These are phyloP conservation scores for Mamestra brassicae DNA, from an alignment of 2,888 invertebrate genomes.

Conservation along the genomic window DNA sequence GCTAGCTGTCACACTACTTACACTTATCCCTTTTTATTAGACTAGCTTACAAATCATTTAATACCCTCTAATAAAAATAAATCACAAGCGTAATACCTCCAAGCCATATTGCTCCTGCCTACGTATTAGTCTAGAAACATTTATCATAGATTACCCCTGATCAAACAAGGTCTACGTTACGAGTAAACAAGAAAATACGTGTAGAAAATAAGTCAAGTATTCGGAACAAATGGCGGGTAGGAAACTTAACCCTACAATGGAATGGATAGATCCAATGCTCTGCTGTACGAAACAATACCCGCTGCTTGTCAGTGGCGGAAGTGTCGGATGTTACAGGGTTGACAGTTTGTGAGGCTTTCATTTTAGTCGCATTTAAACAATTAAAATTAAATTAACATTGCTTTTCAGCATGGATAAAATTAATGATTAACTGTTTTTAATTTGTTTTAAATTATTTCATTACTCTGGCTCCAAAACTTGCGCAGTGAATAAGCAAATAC, in stretches of 20 bases:
- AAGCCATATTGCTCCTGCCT: conserved; percentile 50
- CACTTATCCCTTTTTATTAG: conserved; percentile 77
- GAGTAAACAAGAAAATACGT: conserved; percentile 60
- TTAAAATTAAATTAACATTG: conserved; percentile 33
- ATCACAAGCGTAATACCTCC: conserved; percentile 61
- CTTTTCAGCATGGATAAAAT: conserved; percentile 14
- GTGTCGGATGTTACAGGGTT: conserved; percentile 71
- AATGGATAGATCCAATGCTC: conserved; percentile 73
- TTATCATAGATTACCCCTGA: conserved; percentile 59
- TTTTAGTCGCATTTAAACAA: conserved; percentile 42
- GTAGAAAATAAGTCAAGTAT: conserved; percentile 58
- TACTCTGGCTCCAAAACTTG: no score
- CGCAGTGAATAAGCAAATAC: not conserved
- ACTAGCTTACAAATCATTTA: conserved; percentile 72
- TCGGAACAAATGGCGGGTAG: conserved; percentile 50
- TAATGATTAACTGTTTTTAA: conserved; percentile 10
- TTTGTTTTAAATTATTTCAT: conserved; percentile 4
- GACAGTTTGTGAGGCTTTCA: conserved; percentile 62
- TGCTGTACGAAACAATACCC: conserved; percentile 77
- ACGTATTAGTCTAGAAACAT: conserved; percentile 56
- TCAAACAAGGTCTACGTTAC: conserved; percentile 48
- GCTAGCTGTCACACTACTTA: conserved; percentile 76
- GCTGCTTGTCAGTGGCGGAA: conserved; percentile 73
- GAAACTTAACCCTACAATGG: conserved; percentile 69
- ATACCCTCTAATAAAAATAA: conserved; percentile 67